Evolutionary conservation across 2,888 invertebrate species (phyloP).

Genomic region (Euclidia mi): DNA sequence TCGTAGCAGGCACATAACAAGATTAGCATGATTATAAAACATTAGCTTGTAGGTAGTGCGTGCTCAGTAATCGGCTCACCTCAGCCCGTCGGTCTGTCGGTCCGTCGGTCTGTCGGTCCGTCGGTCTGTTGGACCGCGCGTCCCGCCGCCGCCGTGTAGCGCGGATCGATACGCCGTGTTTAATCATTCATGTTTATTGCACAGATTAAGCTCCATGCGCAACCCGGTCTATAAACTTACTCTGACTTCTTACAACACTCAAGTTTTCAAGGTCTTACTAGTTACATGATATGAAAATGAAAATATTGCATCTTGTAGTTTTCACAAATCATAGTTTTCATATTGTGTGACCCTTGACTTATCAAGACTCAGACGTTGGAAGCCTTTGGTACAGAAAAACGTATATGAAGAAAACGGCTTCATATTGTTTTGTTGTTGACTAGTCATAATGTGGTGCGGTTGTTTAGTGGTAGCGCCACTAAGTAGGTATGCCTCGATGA

Average conservation of each 20-base stretch:
- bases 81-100: background rate
- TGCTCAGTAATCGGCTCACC: background rate
- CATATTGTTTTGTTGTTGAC: too few species aligned
- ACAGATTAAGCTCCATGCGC: conserved; percentile 22
- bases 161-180: conserved; percentile 9
- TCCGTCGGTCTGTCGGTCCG: background rate
- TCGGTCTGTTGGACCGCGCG: background rate
- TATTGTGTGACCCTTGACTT: too few species aligned
- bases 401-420: too few species aligned
- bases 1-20: background rate
- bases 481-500: too few species aligned
- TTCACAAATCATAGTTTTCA: too few species aligned
- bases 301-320: too few species aligned
- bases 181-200: conserved; percentile 42
- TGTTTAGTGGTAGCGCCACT: too few species aligned
- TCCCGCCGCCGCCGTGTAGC: too few species aligned
- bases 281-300: too few species aligned
- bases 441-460: too few species aligned
- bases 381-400: too few species aligned
- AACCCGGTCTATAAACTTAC: conserved; percentile 1
- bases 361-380: too few species aligned
- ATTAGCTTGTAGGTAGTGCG: conserved; percentile 2
- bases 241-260: background rate
- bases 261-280: background rate
- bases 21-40: conserved; percentile 8